Conservation (phyloP, 2,888 invertebrate species). For the Campoletis raptor region DNA sequence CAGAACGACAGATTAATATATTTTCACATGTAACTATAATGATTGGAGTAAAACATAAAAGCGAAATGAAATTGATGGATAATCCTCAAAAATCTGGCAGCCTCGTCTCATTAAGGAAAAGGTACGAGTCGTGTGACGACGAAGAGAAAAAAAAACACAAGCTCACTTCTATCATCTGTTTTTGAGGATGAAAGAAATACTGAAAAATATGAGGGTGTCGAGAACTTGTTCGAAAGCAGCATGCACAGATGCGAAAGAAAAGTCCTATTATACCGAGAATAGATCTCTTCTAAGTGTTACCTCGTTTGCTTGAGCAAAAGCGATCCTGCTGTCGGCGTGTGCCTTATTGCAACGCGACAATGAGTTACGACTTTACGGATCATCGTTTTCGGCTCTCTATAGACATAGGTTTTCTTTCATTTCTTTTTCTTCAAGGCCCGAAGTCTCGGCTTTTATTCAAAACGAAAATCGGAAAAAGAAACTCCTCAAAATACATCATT, state of each 20-base stretch:
- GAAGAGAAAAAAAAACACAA: slow-evolving; percentile 8
- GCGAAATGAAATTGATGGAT: slow-evolving; percentile 32
- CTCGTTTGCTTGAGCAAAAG: slow-evolving; percentile 51
- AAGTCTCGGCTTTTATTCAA: neutral
- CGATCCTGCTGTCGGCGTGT: slow-evolving; percentile 59
- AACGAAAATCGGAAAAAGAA: slow-evolving; percentile 1
- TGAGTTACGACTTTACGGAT: slow-evolving; percentile 60
- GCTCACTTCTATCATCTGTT: slow-evolving; percentile 35
- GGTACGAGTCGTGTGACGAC: neutral
- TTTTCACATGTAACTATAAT: neutral
- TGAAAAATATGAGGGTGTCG: slow-evolving; percentile 57
- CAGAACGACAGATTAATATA: slow-evolving; percentile 41
- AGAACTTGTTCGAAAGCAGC: slow-evolving; percentile 45
- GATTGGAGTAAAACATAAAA: neutral
- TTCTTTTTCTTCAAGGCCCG: slow-evolving; percentile 4
- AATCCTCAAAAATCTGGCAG: slow-evolving; percentile 26
- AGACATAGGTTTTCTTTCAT: slow-evolving; percentile 19
- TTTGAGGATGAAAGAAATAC: slow-evolving; percentile 58
- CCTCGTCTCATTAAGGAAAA: slow-evolving; percentile 28
- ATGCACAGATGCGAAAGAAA: slow-evolving; percentile 49
- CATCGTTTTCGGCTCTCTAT: slow-evolving; percentile 23
- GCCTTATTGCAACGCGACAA: slow-evolving; percentile 42
- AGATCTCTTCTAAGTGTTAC: slow-evolving; percentile 35
- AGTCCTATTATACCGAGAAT: slow-evolving; percentile 57
- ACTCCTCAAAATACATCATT: neutral